phyloP scores from a whole-genome alignment of 2,888 invertebrate genomes.

The Homarus gammarus region DNA sequence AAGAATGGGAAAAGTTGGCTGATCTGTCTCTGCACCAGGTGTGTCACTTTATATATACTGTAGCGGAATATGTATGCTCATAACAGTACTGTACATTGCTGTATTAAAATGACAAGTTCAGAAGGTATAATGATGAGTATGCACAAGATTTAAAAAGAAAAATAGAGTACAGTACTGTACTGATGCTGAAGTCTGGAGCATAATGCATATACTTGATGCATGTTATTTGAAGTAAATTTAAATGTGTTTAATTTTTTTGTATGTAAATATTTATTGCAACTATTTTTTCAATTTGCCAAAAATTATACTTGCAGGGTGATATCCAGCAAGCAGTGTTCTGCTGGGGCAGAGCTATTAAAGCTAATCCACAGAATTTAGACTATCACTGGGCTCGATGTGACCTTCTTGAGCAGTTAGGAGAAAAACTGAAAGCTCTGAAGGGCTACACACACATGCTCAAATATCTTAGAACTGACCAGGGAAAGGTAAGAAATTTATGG shows the following conservation, averaged over 20 bases:
- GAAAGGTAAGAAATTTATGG: slow-evolving; percentile 60
- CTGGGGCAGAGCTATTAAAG: slow-evolving; percentile 84
- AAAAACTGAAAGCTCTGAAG: slow-evolving; percentile 72
- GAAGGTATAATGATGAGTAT: too few species aligned
- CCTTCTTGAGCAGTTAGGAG: slow-evolving; percentile 83
- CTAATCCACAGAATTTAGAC: slow-evolving; percentile 85
- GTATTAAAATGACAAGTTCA: too few species aligned
- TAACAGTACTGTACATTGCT: too few species aligned
- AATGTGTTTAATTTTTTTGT: too few species aligned
- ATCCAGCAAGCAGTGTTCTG: slow-evolving; percentile 75
- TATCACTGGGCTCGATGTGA: slow-evolving; percentile 87
- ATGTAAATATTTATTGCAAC: too few species aligned
- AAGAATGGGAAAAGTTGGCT: slow-evolving; percentile 74
- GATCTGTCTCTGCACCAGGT: slow-evolving; percentile 71
- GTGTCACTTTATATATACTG: not conserved
- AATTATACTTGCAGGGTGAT: slow-evolving; percentile 63
- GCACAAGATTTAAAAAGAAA: too few species aligned
- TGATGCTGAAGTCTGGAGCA: too few species aligned
- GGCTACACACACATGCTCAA: slow-evolving; percentile 76
- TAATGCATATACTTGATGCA: too few species aligned
- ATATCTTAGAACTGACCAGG: slow-evolving; percentile 71
- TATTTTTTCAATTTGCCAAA: too few species aligned
- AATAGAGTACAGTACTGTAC: too few species aligned
- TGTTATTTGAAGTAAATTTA: too few species aligned
- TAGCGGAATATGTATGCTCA: too few species aligned